Evolutionary conservation across 2,888 invertebrate species (phyloP).

Genomic region (Tinea semifulvella): DNA sequence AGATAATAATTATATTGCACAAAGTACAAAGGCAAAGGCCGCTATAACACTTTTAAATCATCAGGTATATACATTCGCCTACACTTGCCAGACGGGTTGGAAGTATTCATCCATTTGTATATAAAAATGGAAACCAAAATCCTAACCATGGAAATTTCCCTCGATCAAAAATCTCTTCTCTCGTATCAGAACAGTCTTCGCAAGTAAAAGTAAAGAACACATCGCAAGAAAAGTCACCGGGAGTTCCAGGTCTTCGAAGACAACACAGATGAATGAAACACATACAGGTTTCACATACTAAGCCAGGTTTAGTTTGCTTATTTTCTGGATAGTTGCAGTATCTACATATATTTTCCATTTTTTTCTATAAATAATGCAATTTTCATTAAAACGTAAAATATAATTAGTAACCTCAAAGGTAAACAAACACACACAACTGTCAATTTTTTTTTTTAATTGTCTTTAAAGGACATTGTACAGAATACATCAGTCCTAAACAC

Average conservation of each 20-base stretch:
- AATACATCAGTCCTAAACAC: too few relatives aligned
- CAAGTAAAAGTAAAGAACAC: conserved; percentile 79
- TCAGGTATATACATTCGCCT: too few relatives aligned
- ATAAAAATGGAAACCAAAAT: neutral
- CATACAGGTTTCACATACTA: conserved; percentile 69
- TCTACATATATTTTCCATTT: conserved; percentile 52
- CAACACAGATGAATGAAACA: conserved; percentile 73
- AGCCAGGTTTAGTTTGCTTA: conserved; percentile 64
- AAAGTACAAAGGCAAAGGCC: too few relatives aligned
- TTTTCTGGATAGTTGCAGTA: conserved; percentile 63
- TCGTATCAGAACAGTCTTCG: conserved; percentile 66
- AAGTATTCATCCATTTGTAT: too few relatives aligned
- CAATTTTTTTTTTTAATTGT: too few relatives aligned
- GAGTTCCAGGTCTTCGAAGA: conserved; percentile 71
- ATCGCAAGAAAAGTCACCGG: conserved; percentile 77
- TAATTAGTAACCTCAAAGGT: neutral
- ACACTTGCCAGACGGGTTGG: too few relatives aligned
- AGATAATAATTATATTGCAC: too few relatives aligned
- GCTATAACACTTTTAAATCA: too few relatives aligned
- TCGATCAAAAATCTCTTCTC: conserved; percentile 67
- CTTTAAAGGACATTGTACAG: too few relatives aligned
- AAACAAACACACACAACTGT: too few relatives aligned
- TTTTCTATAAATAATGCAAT: neutral
- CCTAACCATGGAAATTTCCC: conserved; percentile 76
- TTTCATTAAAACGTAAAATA: neutral